phyloP scores from a whole-genome alignment of 2,888 invertebrate genomes.

The Sminthurides aquaticus region DNA sequence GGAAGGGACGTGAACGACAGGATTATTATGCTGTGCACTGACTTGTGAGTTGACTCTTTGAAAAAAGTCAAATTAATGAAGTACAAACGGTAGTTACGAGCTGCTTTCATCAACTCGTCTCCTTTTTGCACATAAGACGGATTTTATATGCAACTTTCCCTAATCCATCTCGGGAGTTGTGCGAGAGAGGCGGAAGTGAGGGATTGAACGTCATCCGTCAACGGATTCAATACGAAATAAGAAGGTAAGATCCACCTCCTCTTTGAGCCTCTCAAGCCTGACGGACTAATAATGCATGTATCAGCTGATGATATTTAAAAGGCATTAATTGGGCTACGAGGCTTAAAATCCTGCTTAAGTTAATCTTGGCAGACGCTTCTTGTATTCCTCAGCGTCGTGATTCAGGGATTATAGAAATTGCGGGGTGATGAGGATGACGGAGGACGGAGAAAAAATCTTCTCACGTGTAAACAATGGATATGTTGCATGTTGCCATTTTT shows the following conservation, averaged over 20 bases:
- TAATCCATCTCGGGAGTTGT: not conserved
- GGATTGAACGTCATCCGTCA: not conserved
- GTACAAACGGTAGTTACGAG: not conserved
- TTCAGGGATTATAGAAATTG: not conserved
- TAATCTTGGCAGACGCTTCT: not conserved
- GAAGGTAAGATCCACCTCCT: not conserved
- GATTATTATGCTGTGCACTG: no score
- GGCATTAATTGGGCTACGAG: not conserved
- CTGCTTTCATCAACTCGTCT: not conserved
- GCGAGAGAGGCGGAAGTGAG: no score
- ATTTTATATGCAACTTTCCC: not conserved
- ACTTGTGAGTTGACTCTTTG: no score
- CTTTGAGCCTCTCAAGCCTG: not conserved
- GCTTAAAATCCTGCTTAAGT: not conserved
- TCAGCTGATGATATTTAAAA: not conserved
- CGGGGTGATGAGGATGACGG: no score
- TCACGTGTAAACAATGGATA: no score
- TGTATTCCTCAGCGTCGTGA: not conserved
- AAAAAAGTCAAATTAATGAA: not conserved
- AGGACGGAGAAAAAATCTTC: not conserved
- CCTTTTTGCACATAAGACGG: not conserved
- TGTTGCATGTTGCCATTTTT: no score
- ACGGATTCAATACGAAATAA: not conserved
- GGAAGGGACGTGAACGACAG: no score
- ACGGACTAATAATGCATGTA: no score